These are phyloP conservation scores for Leucosticte australis DNA, from an alignment of 2,113 vertebrate species.

Conservation along the genomic window DNA sequence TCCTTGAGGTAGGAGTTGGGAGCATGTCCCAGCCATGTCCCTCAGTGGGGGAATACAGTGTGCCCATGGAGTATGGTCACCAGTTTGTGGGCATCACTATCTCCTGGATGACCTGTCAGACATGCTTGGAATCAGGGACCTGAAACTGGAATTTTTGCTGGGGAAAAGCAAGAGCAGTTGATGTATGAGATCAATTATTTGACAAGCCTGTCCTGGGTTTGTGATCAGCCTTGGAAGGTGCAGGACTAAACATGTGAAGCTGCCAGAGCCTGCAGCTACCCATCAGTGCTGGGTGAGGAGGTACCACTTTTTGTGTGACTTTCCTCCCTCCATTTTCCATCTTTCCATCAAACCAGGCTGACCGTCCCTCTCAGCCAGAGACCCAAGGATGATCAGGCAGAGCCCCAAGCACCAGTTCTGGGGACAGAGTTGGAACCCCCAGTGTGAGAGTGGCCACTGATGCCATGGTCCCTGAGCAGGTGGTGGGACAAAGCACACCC, in stretches of 20 bases:
- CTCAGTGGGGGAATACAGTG: background rate
- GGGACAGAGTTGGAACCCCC: fast-evolving
- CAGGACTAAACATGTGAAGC: background rate
- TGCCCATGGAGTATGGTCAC: fast-evolving
- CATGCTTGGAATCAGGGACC: background rate
- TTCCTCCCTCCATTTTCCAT: background rate
- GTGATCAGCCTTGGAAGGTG: background rate
- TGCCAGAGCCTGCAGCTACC: background rate
- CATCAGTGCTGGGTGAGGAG: background rate
- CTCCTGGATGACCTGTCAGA: background rate
- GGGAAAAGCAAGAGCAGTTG: background rate
- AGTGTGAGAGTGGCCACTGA: fast-evolving
- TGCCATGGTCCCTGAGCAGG: fast-evolving
- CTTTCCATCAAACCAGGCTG: background rate
- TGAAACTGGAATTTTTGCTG: background rate
- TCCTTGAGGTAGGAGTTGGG: background rate
- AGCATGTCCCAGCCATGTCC: background rate
- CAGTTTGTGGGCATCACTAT: fast-evolving
- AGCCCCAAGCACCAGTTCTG: background rate
- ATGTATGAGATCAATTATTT: background rate
- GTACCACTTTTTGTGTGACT: background rate
- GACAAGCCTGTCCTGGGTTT: background rate
- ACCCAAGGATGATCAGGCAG: background rate
- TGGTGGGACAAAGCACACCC: fast-evolving
- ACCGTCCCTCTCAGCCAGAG: background rate